Base-by-base conservation (phyloP, 2,888 invertebrate genomes). In the Xanthorhoe spadicearia region DNA sequence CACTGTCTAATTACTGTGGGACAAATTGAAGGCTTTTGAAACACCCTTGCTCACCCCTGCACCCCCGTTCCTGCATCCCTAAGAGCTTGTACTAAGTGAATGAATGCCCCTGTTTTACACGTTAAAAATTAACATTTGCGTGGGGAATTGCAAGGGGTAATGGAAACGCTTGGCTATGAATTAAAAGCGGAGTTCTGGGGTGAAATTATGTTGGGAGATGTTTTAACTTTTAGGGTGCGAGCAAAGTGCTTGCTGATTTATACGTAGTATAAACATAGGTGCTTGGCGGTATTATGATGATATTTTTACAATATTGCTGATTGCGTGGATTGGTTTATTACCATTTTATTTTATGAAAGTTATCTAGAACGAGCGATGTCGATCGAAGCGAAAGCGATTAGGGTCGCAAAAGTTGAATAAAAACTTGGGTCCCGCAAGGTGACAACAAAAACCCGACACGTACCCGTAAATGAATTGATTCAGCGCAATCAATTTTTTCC, bases 401-500 rank as follows among this genome's bases (percentile, higher is more conserved):
- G 61, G 65, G 60, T 54, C 50, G 43, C 55, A 64, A 65, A 61
- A 50, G 49, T 55, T 59, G 46, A 55, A 64, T 71, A 69, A 86
- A 87, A 86, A 86, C 82, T 70, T 72, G 75, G 77, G 72, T 38
- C 57, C 46, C 57, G 66, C 74, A 79, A 84, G 84, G 84, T 83
- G 83, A 83, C 84, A 83, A 89, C 87, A 90, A 89, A 90, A 90
- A 89, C 83, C 72, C 74, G 68, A 19, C 55, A 48, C 48, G 48
- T 60, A 53, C 53, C 58, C 85, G 82, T 85, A 89, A 90, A 89
- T 87, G 88, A 90, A 90, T 90, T 88, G 88, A 87, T 88, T 87
- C 84, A 82, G 81, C 80, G 84, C 85, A 90, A 90, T 89, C 88
- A 89, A 86, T 88, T 90, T 90, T 89, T 90, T 89, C 84, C 82